Base-by-base conservation (phyloP, 2,113 vertebrate genomes). In the Solea solea region DNA sequence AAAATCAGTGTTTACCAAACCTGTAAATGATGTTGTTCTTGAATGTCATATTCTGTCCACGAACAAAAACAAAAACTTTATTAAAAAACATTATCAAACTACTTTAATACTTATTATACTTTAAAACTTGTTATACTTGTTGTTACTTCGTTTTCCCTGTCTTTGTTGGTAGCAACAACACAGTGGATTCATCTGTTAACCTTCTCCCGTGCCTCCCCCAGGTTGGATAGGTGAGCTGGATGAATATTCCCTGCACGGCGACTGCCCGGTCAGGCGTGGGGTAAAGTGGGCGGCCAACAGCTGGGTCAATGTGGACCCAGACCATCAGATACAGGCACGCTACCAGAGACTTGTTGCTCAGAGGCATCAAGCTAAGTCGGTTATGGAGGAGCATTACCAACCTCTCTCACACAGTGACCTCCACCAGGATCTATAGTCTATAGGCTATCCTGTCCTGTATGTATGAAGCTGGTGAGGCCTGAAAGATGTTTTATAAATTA, bases 171-270 rank as follows among this genome's bases (percentile, higher is more conserved):
- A 53, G 10, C 27, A 9, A 39, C 7, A 21, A 56, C 1, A 13
- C 16, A 41, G 15, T 4, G 12, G 8, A 14, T 46, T 21, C 5
- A 16, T 10, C 8, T 7, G 6, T 40, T 48, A 14, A 13, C 56
- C 40, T 57, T 48, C 15, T 51, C 42, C 5, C 9, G 9, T 64
- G 25, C 11, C 4, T 60, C 58, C 27, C 0, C 0, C 82, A 99
- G 97, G 97, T 56, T 99, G 97, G 97, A 96, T 99, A 55, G 97
- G 97, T 2, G 97, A 99, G 72, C 82, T 97, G 69, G 97, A 99
- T 0, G 97, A 99, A 89, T 98, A 97, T 1, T 96, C 97, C 2
- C 87, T 99, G 72, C 97, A 97, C 0, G 97, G 97, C 0, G 96
- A 96, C 79, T 99, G 97, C 83, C 90, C 95, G 61, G 95, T 99